Base-by-base conservation (phyloP, 1,140 invertebrate genomes). In the Antheraea mylitta region DNA sequence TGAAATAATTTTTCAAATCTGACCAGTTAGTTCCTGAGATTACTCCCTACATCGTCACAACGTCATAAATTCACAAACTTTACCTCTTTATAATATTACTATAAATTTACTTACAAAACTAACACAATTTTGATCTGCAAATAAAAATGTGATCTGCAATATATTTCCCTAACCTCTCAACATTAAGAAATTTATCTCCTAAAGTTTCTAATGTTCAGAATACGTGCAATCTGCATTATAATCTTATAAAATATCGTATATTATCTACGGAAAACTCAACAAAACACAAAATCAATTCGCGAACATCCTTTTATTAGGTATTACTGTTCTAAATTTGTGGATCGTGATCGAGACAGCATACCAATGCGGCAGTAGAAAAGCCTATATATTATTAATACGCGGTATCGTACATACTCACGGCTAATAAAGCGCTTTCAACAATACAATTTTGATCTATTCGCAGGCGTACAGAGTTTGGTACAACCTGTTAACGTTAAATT, bases 381-480 rank as follows among this genome's bases (percentile, higher is more conserved):
- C 72, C 67, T 66, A 74, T 80, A 76, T 79, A 76, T 76, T 76
- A 69, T 30, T 69, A 64, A 62, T 58, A 68, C 73, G 48, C 38
- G 58, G 58, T 71, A 75, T 53, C 45, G 16, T 53, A 53, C 10
- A 13, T n/a, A 45, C 22, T 13, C 69, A 75, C 69, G 37, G 18
- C 45, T 76, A 76, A 79, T 78, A 70, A 71, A 75, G 59, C 68
- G 72, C 66, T 79, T 74, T 79, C 75, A 79, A 70, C 69, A 62
- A 69, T 73, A 72, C 64, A 67, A 64, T 53, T 13, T 71, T 79
- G 70, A 79, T 76, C 76, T 76, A 76, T 76, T 59, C 45, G 59
- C 45, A 18, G 53, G 66, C 66, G 60, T 68, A 66, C 62, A 65
- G 16, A 48, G 9, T 16, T 53, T 53, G 16, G 11, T 53, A 53